Evolutionary conservation across 2,113 vertebrate genomes (phyloP), one percentile per base, ranked within the genome.

Genomic region (Seriola dumerili): DNA sequence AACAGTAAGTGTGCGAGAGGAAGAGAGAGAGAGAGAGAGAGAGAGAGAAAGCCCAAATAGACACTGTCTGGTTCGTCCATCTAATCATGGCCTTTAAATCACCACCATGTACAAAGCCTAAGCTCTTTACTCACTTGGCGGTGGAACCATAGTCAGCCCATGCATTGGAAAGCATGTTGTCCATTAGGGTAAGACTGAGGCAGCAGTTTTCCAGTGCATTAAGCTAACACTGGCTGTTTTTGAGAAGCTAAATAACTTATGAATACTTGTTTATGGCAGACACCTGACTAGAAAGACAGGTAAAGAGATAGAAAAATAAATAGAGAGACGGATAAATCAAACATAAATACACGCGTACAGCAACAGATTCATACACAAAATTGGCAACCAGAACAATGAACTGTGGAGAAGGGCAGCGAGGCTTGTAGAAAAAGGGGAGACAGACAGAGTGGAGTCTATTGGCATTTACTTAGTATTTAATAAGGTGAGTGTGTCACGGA

Each of bases 401-500:
- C 32, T 63, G 68, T 76, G 71, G 48, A 84, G 58, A 78, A 62
- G 65, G 80, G 69, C n/a, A 78, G 42, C 38, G 5, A 64, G 71
- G 54, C 73, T 3, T 36, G 66, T 50, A 59, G 54, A 57, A 74
- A 82, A 85, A 81, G 40, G 66, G 64, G 44, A 61, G 67, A 52
- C 16, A 81, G 32, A 50, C 40, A 78, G 76, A 79, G 50, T 21
- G 14, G 64, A 80, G 73, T 85, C 59, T 80, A 85, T 73, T 92
- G 87, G 82, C 80, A 85, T 92, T 91, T 91, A 80, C 78, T 79
- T 58, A 85, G 86, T 77, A 70, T 75, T 83, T 88, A 89, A 89
- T 85, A 92, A 87, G 79, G 79, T 79, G 84, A 91, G 65, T 63
- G 81, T 76, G 76, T 84, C 81, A 65, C 66, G 81, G 77, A 76